Percentiles rank a stretch among this genome's conserved stretches.
Evolutionary conservation across 1,140 invertebrate genomes (phyloP).

Genomic region (Calosoma granatense): DNA sequence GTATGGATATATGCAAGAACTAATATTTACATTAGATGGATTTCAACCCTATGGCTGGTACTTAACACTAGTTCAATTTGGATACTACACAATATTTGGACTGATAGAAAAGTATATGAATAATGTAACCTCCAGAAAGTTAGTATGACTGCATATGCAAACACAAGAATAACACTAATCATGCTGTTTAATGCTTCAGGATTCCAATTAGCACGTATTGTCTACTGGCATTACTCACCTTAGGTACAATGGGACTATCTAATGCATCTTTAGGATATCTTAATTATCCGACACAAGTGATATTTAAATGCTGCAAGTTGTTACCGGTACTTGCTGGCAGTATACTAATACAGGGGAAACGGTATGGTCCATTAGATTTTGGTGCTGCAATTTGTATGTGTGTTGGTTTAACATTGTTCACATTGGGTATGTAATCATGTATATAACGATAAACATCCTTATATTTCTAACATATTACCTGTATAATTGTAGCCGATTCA

Average conservation of each 20-base stretch:
- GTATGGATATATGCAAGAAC: slow-evolving; percentile 89
- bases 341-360: slow-evolving; percentile 84
- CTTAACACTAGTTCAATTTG: slow-evolving; percentile 86
- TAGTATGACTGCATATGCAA: slow-evolving; percentile 31
- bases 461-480: background rate
- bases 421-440: slow-evolving; percentile 41
- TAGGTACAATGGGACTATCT: slow-evolving; percentile 93
- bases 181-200: slow-evolving; percentile 39
- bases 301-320: slow-evolving; percentile 94
- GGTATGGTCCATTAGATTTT: slow-evolving; percentile 75
- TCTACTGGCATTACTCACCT: slow-evolving; percentile 72
- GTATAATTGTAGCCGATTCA: slow-evolving; percentile 71
- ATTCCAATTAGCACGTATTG: slow-evolving; percentile 76
- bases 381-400: slow-evolving; percentile 79
- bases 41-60: slow-evolving; percentile 88
- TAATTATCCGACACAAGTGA: slow-evolving; percentile 91
- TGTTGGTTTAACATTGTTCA: slow-evolving; percentile 84
- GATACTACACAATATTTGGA: slow-evolving; percentile 74
- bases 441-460: background rate
- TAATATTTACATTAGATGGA: slow-evolving; percentile 82
- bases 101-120: slow-evolving; percentile 60
- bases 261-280: slow-evolving; percentile 91
- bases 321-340: slow-evolving; percentile 90
- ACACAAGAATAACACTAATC: slow-evolving; percentile 1
- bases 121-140: slow-evolving; percentile 56